Evolutionary conservation across 2,888 invertebrate genomes (phyloP).

Genomic region (Lamproptera curius): DNA sequence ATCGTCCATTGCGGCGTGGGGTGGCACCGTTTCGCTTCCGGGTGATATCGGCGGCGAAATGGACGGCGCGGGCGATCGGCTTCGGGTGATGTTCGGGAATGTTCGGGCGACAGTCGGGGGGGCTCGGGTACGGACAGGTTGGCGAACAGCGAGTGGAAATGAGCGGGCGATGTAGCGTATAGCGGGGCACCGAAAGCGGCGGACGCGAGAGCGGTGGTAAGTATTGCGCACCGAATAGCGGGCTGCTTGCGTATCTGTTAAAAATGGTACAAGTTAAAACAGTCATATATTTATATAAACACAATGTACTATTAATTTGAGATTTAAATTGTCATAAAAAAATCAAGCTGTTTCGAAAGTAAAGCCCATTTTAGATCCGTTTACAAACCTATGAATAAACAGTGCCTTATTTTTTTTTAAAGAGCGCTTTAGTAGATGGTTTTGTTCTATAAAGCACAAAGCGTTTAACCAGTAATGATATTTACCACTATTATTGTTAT

Average conservation of each 20-base stretch:
- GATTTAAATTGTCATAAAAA: too few species aligned
- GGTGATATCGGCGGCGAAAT: conserved; percentile 77
- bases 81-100: conserved; percentile 47
- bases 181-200: conserved; percentile 65
- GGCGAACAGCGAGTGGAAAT: conserved; percentile 92
- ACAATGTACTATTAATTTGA: too few species aligned
- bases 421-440: too few species aligned
- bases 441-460: too few species aligned
- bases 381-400: too few species aligned
- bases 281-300: too few species aligned
- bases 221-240: conserved; percentile 64
- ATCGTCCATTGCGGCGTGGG: conserved; percentile 77
- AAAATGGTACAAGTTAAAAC: too few species aligned
- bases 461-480: too few species aligned
- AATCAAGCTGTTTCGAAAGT: too few species aligned
- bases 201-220: conserved; percentile 60
- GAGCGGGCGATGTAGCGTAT: conserved; percentile 72
- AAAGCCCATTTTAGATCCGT: too few species aligned
- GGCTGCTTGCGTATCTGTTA: conserved; percentile 65
- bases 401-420: too few species aligned
- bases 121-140: conserved; percentile 81
- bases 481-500: too few species aligned
- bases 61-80: conserved; percentile 57
- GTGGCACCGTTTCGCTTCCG: conserved; percentile 67
- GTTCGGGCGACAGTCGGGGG: conserved; percentile 59